phyloP scores from a whole-genome alignment of 2,113 vertebrate genomes.

The Tinamus guttatus region DNA sequence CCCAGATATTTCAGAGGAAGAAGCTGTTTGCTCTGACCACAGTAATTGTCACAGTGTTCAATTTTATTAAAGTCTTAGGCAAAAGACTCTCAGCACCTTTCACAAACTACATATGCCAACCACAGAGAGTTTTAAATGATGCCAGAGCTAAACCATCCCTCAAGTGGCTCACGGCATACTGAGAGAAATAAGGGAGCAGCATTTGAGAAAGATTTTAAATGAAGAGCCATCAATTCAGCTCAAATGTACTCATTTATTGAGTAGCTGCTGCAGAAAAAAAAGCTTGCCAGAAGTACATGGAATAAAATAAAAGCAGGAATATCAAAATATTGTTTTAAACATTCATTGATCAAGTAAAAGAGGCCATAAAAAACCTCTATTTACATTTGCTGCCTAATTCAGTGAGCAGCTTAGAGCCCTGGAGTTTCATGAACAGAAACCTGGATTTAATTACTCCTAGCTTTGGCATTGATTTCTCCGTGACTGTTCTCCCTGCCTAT shows the following conservation, averaged over 20 bases:
- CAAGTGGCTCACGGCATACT: not conserved
- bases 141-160: not conserved
- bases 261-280: not conserved
- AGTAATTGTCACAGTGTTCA: not conserved
- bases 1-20: not conserved
- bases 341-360: not conserved
- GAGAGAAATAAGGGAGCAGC: not conserved
- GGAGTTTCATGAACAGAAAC: not conserved
- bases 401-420: not conserved
- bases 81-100: not conserved
- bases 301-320: not conserved
- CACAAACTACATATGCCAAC: not conserved
- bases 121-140: not conserved
- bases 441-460: not conserved
- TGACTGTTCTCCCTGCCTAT: not conserved
- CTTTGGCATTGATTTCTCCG: accelerated
- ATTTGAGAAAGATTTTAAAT: not conserved
- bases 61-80: not conserved
- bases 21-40: slow-evolving; percentile 10
- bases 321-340: not conserved
- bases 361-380: not conserved
- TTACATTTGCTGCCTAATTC: not conserved
- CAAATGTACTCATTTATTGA: not conserved
- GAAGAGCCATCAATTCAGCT: not conserved
- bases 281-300: not conserved